Evolutionary conservation across 2,888 invertebrate genomes (phyloP).

Genomic region (Cremastinae sp.): DNA sequence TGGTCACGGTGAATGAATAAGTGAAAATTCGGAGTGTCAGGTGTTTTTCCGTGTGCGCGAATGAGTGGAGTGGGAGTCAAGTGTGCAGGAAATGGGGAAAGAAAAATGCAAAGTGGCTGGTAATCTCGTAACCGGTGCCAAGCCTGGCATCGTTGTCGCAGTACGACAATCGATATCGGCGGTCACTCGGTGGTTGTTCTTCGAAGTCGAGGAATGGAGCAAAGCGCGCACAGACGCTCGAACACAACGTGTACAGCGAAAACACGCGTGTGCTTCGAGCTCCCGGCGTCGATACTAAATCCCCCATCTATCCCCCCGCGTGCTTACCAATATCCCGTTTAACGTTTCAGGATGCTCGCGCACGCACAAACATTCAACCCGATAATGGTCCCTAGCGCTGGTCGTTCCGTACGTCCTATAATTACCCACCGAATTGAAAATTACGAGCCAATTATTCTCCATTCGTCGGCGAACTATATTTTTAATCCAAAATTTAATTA

Average conservation of each 20-base stretch:
- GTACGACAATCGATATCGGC: slow-evolving; percentile 77
- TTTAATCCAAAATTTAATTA: too few relatives aligned
- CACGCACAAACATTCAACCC: slow-evolving; percentile 5
- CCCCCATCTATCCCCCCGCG: not conserved
- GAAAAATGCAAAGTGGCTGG: slow-evolving; percentile 61
- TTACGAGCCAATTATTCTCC: too few relatives aligned
- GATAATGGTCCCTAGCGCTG: not conserved
- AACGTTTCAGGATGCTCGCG: not conserved
- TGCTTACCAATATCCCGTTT: too few relatives aligned
- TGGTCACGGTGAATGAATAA: too few relatives aligned
- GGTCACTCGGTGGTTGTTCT: slow-evolving; percentile 52
- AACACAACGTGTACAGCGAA: not conserved
- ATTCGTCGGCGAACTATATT: too few relatives aligned
- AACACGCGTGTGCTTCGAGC: not conserved
- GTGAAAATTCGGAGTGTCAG: too few relatives aligned
- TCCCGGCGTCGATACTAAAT: slow-evolving; percentile 1
- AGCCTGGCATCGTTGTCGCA: slow-evolving; percentile 73
- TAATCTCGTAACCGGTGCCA: slow-evolving; percentile 66
- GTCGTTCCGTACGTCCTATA: too few relatives aligned
- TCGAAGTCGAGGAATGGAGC: slow-evolving; percentile 33
- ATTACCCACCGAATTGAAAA: too few relatives aligned
- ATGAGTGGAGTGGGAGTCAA: not conserved
- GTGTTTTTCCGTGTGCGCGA: not conserved
- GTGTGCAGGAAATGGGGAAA: not conserved
- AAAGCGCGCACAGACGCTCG: slow-evolving; percentile 21